phyloP scores from a whole-genome alignment of 2,888 invertebrate genomes.

The Eucera pruinosa region DNA sequence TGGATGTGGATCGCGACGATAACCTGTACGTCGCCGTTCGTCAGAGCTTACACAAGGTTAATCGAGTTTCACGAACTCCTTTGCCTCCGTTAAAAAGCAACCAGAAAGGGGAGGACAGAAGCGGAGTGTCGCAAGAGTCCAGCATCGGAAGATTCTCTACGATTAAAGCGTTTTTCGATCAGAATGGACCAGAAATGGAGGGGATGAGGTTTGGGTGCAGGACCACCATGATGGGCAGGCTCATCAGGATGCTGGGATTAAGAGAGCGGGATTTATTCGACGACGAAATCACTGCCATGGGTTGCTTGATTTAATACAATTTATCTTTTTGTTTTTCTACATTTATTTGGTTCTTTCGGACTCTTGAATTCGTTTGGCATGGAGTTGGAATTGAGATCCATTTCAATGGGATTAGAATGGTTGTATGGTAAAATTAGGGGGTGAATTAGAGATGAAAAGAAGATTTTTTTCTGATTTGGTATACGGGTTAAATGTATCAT shows the following conservation, averaged over 20 bases:
- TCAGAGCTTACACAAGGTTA: slow-evolving; percentile 37
- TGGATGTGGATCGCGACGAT: slow-evolving; percentile 15
- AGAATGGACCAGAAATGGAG: background rate
- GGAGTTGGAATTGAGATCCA: no score
- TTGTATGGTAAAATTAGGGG: no score
- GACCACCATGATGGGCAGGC: slow-evolving; percentile 16
- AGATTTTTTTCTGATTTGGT: no score
- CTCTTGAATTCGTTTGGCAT: no score
- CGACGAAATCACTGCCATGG: background rate
- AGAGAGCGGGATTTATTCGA: background rate
- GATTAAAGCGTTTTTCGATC: slow-evolving; percentile 43
- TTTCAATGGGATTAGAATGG: no score
- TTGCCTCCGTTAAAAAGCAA: background rate
- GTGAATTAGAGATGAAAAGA: no score
- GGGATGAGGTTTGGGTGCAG: background rate
- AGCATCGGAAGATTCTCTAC: slow-evolving; percentile 26
- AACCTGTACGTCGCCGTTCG: slow-evolving; percentile 45
- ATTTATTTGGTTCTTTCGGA: background rate
- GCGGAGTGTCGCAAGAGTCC: slow-evolving; percentile 34
- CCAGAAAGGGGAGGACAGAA: background rate
- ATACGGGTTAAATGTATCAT: no score
- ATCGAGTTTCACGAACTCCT: slow-evolving; percentile 10
- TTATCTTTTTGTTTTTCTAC: background rate
- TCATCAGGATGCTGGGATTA: slow-evolving; percentile 7
- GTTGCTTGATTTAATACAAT: background rate